phyloP scores from a whole-genome alignment of 1,140 invertebrate genomes.

The Nasonia vitripennis region DNA sequence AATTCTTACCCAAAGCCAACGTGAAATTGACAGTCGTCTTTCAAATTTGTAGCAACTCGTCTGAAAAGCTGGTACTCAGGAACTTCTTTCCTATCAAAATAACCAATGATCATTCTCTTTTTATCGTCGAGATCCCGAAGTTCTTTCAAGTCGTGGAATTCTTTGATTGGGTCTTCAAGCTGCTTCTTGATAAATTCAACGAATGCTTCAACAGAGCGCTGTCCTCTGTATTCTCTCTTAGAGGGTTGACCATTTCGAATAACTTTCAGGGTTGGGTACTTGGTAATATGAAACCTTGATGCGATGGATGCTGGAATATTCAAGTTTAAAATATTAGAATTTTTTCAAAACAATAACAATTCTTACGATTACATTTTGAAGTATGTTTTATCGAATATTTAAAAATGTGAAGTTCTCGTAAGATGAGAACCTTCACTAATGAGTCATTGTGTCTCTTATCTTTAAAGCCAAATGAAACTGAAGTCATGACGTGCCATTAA shows the following conservation, averaged over 20 bases:
- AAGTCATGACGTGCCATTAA: too few relatives aligned
- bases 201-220: slow-evolving; percentile 90
- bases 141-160: slow-evolving; percentile 85
- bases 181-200: slow-evolving; percentile 92
- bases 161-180: slow-evolving; percentile 91
- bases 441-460: too few relatives aligned
- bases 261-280: slow-evolving; percentile 98
- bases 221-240: slow-evolving; percentile 96
- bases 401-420: too few relatives aligned
- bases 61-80: slow-evolving; percentile 88
- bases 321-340: not conserved
- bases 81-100: slow-evolving; percentile 89
- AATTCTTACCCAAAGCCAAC: slow-evolving; percentile 90
- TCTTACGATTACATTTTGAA: too few relatives aligned
- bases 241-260: slow-evolving; percentile 94
- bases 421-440: too few relatives aligned
- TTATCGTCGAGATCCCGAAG: slow-evolving; percentile 88
- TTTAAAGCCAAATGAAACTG: too few relatives aligned
- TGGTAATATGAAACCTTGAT: slow-evolving; percentile 94
- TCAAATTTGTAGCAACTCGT: slow-evolving; percentile 89
- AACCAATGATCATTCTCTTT: slow-evolving; percentile 94
- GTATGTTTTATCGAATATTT: too few relatives aligned
- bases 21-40: slow-evolving; percentile 97
- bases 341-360: not conserved
- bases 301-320: slow-evolving; percentile 82